These are phyloP conservation scores for Bolinopsis microptera DNA, from an alignment of 37 sponge, comb jelly and placozoan species.

Conservation along the genomic window DNA sequence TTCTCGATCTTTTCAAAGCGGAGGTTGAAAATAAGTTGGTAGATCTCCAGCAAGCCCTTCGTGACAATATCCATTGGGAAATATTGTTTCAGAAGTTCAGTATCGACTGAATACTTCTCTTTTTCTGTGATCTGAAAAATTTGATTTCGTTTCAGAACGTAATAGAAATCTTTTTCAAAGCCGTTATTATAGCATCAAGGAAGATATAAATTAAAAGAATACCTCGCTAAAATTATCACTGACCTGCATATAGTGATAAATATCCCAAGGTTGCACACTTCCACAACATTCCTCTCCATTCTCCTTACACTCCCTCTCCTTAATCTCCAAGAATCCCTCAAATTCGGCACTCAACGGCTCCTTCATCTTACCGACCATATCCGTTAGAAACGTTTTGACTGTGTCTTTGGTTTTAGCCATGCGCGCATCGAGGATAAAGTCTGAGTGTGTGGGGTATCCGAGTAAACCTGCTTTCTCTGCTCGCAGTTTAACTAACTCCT, in stretches of 20 bases:
- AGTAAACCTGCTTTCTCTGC: slow-evolving; percentile 67
- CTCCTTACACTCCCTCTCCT: slow-evolving; percentile 68
- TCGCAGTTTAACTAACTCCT: slow-evolving; percentile 64
- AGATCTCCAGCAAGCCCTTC: slow-evolving; percentile 67
- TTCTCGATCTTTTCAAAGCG: slow-evolving; percentile 61
- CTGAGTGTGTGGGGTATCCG: slow-evolving; percentile 69
- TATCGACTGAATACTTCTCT: slow-evolving; percentile 71
- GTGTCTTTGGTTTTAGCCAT: slow-evolving; percentile 68
- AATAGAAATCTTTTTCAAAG: no score
- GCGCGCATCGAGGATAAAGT: slow-evolving; percentile 69
- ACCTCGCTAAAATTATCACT: no score
- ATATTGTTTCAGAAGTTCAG: slow-evolving; percentile 70
- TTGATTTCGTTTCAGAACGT: no score
- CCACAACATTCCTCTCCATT: slow-evolving; percentile 57
- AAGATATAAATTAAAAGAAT: no score
- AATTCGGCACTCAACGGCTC: slow-evolving; percentile 66
- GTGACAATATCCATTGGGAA: slow-evolving; percentile 73
- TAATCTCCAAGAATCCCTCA: slow-evolving; percentile 63
- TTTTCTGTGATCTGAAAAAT: slow-evolving; percentile 64
- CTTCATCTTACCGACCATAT: slow-evolving; percentile 67
- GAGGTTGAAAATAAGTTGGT: slow-evolving; percentile 67
- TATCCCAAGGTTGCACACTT: slow-evolving; percentile 66
- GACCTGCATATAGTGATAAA: slow-evolving; percentile 69
- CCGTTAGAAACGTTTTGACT: slow-evolving; percentile 67
- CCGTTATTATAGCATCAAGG: neutral